phyloP scores from a whole-genome alignment of 2,113 vertebrate genomes.

The Haemorhous mexicanus region DNA sequence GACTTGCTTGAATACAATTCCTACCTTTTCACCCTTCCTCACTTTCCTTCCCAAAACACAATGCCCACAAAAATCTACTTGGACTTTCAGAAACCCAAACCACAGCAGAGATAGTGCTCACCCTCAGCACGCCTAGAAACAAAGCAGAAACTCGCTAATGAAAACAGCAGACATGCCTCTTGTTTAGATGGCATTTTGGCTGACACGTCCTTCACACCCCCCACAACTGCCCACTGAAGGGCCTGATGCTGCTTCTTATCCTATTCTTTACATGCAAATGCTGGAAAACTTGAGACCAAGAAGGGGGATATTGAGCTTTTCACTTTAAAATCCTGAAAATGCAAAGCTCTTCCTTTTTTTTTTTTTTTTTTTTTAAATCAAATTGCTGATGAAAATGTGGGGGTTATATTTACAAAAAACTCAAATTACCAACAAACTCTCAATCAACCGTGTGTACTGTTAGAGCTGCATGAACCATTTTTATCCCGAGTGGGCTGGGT shows the following conservation, averaged over 20 bases:
- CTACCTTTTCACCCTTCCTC: not conserved
- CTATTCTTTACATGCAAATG: not conserved
- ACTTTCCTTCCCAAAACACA: not conserved
- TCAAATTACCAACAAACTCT: not conserved
- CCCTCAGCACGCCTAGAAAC: not conserved
- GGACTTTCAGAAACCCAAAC: not conserved
- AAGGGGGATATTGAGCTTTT: not conserved
- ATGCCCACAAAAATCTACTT: not conserved
- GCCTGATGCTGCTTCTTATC: not conserved
- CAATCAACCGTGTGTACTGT: not conserved
- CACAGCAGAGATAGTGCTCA: not conserved
- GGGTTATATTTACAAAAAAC: not conserved
- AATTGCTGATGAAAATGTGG: not conserved
- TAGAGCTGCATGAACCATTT: not conserved
- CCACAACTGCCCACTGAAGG: not conserved
- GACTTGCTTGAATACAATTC: not conserved
- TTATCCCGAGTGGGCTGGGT: not conserved
- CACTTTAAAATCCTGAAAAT: not conserved
- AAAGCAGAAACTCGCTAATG: not conserved
- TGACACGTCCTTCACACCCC: fast-evolving
- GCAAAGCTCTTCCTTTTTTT: not conserved
- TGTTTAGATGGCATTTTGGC: not conserved
- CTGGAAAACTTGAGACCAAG: not conserved
- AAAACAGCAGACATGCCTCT: not conserved
- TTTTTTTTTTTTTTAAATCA: not conserved